Evolutionary conservation across 2,888 invertebrate species (phyloP).

Genomic region (Caenorhabditis sp.): DNA sequence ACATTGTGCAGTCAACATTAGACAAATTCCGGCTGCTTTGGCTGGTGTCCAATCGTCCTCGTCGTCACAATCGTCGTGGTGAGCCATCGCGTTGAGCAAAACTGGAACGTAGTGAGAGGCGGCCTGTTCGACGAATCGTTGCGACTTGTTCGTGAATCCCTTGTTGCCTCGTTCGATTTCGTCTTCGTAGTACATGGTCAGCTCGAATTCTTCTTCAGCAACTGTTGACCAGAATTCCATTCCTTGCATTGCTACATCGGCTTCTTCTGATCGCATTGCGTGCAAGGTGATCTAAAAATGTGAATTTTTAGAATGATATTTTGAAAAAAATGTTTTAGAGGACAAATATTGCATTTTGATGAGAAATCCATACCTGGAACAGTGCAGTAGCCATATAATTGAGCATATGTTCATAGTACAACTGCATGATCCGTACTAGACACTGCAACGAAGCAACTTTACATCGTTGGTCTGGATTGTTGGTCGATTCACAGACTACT

Average conservation of each 20-base stretch:
- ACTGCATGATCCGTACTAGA: constrained; percentile 94
- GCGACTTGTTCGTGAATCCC: constrained; percentile 6
- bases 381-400: constrained; percentile 97
- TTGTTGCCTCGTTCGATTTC: constrained; percentile 19
- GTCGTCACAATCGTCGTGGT: constrained; percentile 83
- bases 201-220: constrained; percentile 97
- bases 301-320: neutral
- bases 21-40: constrained; percentile 97
- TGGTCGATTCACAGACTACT: constrained; percentile 98
- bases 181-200: constrained; percentile 90
- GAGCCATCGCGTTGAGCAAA: constrained; percentile 36
- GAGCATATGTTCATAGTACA: constrained; percentile 99
- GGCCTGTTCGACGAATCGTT: constrained; percentile 28
- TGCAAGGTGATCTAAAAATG: constrained; percentile 84
- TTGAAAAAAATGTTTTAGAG: neutral
- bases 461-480: constrained; percentile 87
- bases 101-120: constrained; percentile 21
- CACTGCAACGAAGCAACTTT: constrained; percentile 94
- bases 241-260: constrained; percentile 83
- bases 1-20: constrained; percentile 95
- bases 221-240: constrained; percentile 99
- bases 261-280: constrained; percentile 95
- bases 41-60: constrained; percentile 99
- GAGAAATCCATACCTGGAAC: constrained; percentile 89
- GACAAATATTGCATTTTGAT: neutral